These are phyloP conservation scores for Simalia tracyae DNA, from an alignment of 2,797 vertebrate species.

Conservation along the genomic window DNA sequence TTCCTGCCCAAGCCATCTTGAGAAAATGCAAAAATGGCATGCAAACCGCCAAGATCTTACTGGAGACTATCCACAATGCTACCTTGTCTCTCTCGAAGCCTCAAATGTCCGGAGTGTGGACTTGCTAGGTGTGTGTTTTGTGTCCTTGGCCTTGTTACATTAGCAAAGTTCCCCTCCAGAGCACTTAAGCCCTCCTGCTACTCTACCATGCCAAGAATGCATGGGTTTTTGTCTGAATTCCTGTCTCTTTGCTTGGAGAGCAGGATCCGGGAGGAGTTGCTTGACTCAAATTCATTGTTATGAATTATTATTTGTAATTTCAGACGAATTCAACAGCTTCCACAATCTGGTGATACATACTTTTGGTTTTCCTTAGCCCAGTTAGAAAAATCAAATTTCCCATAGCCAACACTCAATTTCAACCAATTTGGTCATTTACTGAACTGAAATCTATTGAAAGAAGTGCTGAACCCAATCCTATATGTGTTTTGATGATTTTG, in stretches of 20 bases:
- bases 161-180: not conserved
- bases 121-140: not conserved
- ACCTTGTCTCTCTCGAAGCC: not conserved
- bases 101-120: not conserved
- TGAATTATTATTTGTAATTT: slow-evolving; percentile 6
- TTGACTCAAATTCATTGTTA: not conserved
- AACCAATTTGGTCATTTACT: not conserved
- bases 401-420: not conserved
- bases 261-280: too few relatives aligned
- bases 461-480: not conserved
- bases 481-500: not conserved
- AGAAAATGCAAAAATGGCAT: not conserved
- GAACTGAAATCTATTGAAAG: not conserved
- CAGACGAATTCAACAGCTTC: not conserved
- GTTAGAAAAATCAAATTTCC: not conserved
- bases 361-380: not conserved
- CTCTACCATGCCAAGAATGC: not conserved
- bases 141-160: not conserved
- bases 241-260: not conserved
- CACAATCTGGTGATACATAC: not conserved
- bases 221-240: not conserved
- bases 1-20: not conserved
- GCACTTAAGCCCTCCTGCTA: not conserved
- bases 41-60: not conserved
- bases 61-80: too few relatives aligned